Evolutionary conservation across 30 jellyfish, hydroid and myxozoan genomes (phyloP).

Genomic region (Pseudorhiza aurosa): DNA sequence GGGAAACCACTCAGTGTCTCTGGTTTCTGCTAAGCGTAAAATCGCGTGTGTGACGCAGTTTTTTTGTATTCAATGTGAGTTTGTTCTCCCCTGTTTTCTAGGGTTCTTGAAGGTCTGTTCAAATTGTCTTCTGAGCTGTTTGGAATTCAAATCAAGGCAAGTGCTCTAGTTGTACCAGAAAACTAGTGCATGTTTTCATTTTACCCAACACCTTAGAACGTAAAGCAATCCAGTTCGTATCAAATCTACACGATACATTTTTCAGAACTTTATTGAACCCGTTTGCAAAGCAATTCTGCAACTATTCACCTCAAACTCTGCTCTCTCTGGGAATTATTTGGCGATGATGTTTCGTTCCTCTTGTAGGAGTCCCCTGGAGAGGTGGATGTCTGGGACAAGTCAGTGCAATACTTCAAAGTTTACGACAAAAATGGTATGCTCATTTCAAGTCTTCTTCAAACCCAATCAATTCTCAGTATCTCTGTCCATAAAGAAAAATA

Average conservation of each 20-base stretch:
- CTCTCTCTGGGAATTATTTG: background rate
- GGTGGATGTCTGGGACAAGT: constrained; percentile 72
- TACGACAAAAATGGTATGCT: constrained; percentile 66
- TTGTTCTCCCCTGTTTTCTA: background rate
- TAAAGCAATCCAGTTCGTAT: no score
- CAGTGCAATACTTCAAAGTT: constrained; percentile 55
- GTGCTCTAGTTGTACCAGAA: background rate
- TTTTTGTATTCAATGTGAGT: background rate
- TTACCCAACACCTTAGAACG: background rate
- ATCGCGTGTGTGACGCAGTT: no score
- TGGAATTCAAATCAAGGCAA: constrained; percentile 60
- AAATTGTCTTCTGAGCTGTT: constrained; percentile 68
- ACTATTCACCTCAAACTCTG: no score
- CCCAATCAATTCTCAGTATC: no score
- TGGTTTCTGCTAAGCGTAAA: no score
- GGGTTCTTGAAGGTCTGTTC: constrained; percentile 82
- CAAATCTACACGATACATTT: no score
- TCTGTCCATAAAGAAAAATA: no score
- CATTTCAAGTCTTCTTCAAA: no score
- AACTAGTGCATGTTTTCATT: background rate
- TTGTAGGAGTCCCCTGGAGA: constrained; percentile 56
- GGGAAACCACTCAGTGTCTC: no score
- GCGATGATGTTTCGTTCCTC: background rate
- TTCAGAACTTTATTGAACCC: no score
- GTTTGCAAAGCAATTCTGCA: no score